Evolutionary conservation across 2,113 vertebrate species (phyloP), one percentile per base, ranked within the genome.

Genomic region (Nothobranchius kuhntae): DNA sequence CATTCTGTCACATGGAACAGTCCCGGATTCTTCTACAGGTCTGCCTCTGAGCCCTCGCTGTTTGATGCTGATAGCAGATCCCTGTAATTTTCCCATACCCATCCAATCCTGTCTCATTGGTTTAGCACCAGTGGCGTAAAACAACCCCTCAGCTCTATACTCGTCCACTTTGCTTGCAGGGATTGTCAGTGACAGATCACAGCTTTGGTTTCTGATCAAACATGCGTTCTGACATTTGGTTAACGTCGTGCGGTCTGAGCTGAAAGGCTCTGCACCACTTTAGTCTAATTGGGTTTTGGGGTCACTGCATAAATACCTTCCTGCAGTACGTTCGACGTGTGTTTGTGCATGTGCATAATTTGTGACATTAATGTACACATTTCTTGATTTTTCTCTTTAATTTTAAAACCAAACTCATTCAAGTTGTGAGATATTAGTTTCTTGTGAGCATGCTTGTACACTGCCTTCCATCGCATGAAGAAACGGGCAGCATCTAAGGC

Each of bases 321-420:
- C 48, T 48, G 14, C 24, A 48, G 14, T 35, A 0, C 12, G 30
- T n/a, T 24, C 30, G 12, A 30, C 4, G 30, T 30, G 30, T 30
- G 9, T 48, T n/a, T 48, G 15, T n/a, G 2, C n/a, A 15, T 48
- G 9, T 61, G 2, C 89, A 87, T 85, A 84, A 65, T 42, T 36
- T 75, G 36, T 13, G 53, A 82, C 84, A 85, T 85, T 85, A 6
- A 51, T n/a, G 54, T 53, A 13, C 47, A 53, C 36, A 62, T 47
- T 17, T 24, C 66, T 54, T 80, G 26, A 77, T 61, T 51, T 63
- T 13, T 30, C 30, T 30, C 30, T 81, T 69, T 75, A 35, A 60
- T 72, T 84, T 69, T 76, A 61, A 51, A 54, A 26, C 48, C 46
- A 65, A 65, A 77, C 58, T 58, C 44, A 58, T 75, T 70, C 64